Evolutionary conservation across 2,113 vertebrate species (phyloP).

Genomic region (Phainopepla nitens): DNA sequence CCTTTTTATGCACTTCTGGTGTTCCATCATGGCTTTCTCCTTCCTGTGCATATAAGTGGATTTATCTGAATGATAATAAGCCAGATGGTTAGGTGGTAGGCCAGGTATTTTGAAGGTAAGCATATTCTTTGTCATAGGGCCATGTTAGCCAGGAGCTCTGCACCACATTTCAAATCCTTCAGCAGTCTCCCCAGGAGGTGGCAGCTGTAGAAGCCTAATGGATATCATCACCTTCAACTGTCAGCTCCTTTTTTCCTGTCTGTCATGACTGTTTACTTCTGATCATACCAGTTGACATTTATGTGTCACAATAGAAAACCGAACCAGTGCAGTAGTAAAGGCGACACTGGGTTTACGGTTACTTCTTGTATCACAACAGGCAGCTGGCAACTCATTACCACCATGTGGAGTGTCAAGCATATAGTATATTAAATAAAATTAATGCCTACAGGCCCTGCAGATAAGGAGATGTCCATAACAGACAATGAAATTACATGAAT

Average conservation of each 20-base stretch:
- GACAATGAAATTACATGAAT: slow-evolving; percentile 35
- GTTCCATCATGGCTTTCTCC: slow-evolving; percentile 20
- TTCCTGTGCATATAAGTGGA: neutral
- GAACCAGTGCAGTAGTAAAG: slow-evolving; percentile 50
- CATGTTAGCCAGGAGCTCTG: slow-evolving; percentile 48
- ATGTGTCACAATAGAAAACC: slow-evolving; percentile 62
- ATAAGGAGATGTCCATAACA: slow-evolving; percentile 41
- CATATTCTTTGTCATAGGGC: slow-evolving; percentile 63
- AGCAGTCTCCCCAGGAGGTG: slow-evolving; percentile 65
- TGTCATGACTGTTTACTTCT: slow-evolving; percentile 70
- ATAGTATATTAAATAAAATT: slow-evolving; percentile 65
- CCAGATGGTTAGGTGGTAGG: slow-evolving; percentile 57
- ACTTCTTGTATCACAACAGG: slow-evolving; percentile 65
- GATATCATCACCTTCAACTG: slow-evolving; percentile 71
- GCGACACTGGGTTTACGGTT: slow-evolving; percentile 53
- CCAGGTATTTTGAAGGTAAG: slow-evolving; percentile 63
- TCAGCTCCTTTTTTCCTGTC: slow-evolving; percentile 67
- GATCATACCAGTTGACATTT: slow-evolving; percentile 68
- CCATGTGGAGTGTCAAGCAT: slow-evolving; percentile 57
- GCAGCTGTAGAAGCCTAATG: slow-evolving; percentile 68
- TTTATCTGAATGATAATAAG: slow-evolving; percentile 53
- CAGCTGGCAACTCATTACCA: slow-evolving; percentile 72
- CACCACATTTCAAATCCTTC: slow-evolving; percentile 59
- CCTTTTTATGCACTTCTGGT: slow-evolving; percentile 45
- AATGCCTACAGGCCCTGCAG: slow-evolving; percentile 48